Base-by-base conservation (phyloP, 2,888 invertebrate genomes). In the Catocala sponsa region DNA sequence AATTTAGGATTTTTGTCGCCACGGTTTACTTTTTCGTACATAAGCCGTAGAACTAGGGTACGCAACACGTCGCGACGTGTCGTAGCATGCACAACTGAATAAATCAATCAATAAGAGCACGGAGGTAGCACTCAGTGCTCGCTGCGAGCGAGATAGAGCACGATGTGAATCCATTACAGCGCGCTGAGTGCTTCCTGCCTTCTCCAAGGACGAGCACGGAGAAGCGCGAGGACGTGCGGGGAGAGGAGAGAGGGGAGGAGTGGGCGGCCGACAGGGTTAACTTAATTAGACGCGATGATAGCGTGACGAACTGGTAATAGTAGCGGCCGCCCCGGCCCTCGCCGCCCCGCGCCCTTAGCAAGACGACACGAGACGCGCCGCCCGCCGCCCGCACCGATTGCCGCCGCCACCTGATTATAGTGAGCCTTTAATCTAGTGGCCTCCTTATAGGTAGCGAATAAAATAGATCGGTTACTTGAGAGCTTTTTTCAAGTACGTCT, bases 221-320 rank as follows among this genome's bases (percentile, higher is more conserved):
- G 1, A 15, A 15, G 15, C 15, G 15, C 46, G 13, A 33, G 6
- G 15, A 11, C 10, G 55, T 11, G 35, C 10, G 10, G 47, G 9
- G 10, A 42, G 9, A 12, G 48, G 6, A 15, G 48, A 0, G 25
- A 1, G 47, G 11, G 15, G 47, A 9, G 32, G 33, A 13, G 25
- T 15, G 41, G 4, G 25, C 11, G n/a, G 0, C 15, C 15, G n/a
- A 46, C 41, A n/a, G 51, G 44, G 59, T 55, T 60, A 60, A 63
- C 51, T 57, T 63, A 60, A 63, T 63, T 60, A 63, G 41, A 53
- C 41, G 55, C 63, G 59, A 59, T 48, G 61, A 68, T 58, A 59
- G 53, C 32, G 53, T 56, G 60, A 65, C 50, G 38, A 54, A 54
- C 67, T 61, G 55, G 55, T 43, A 48, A 59, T 46, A 52, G 57